Conservation (phyloP, 2,113 vertebrate genomes). For the Ovibos moschatus region DNA sequence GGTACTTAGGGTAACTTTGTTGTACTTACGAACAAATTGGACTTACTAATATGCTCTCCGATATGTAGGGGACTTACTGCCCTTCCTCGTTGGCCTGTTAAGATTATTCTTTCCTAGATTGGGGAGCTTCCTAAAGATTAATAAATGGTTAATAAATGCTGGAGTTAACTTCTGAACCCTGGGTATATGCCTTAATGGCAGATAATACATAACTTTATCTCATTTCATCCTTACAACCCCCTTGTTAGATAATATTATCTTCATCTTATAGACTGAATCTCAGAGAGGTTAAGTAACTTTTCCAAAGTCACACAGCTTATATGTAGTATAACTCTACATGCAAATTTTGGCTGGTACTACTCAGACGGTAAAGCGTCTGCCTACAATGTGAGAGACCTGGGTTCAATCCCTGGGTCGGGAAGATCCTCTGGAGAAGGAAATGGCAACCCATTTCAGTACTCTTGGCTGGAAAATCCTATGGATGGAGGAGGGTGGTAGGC, state of each 20-base stretch:
- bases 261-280: neutral
- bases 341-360: slow-evolving; percentile 14
- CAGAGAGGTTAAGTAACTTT: neutral
- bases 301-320: neutral
- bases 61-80: neutral
- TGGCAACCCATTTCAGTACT: too few relatives aligned
- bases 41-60: neutral
- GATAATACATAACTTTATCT: neutral
- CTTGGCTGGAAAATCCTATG: too few relatives aligned
- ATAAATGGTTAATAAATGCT: neutral
- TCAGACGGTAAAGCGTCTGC: too few relatives aligned
- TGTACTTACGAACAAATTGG: neutral
- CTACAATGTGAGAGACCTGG: too few relatives aligned
- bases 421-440: too few relatives aligned
- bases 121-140: neutral
- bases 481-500: too few relatives aligned
- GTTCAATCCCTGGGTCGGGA: too few relatives aligned
- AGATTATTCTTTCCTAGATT: neutral
- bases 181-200: neutral
- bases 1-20: neutral
- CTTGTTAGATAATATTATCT: neutral
- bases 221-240: neutral
- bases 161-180: neutral
- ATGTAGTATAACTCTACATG: neutral
- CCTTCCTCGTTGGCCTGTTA: neutral